Evolutionary conservation across 2,888 invertebrate species (phyloP).

Genomic region (Gibbula magus): DNA sequence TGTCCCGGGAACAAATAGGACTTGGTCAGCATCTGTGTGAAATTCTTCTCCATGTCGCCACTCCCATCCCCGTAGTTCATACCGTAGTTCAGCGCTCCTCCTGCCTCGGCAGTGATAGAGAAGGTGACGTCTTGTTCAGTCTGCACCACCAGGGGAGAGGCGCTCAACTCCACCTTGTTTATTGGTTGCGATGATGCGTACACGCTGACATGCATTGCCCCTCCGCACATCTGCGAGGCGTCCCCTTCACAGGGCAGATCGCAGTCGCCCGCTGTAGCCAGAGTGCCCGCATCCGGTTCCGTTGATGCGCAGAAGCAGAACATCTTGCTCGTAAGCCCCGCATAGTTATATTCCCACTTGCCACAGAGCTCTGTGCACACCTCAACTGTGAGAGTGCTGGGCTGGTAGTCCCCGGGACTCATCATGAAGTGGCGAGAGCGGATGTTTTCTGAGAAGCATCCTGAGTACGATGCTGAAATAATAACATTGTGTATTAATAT

Average conservation of each 20-base stretch:
- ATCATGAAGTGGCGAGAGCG: constrained; percentile 45
- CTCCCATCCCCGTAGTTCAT: constrained; percentile 71
- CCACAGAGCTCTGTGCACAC: constrained; percentile 57
- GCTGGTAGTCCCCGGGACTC: constrained; percentile 65
- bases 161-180: constrained; percentile 33
- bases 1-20: constrained; percentile 63
- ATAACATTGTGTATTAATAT: not conserved
- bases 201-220: constrained; percentile 49
- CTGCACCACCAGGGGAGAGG: constrained; percentile 26
- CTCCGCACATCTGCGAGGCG: constrained; percentile 48
- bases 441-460: constrained; percentile 60
- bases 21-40: constrained; percentile 51
- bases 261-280: constrained; percentile 34
- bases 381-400: constrained; percentile 43
- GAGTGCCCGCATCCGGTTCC: constrained; percentile 22
- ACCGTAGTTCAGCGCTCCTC: constrained; percentile 54
- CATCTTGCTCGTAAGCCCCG: constrained; percentile 50
- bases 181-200: constrained; percentile 49
- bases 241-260: constrained; percentile 50
- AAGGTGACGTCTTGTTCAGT: constrained; percentile 36
- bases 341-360: constrained; percentile 44
- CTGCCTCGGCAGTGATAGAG: constrained; percentile 31
- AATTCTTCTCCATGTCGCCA: constrained; percentile 52
- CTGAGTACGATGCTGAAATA: constrained; percentile 45
- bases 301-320: constrained; percentile 57